Percentiles rank a stretch among this genome's conserved stretches.
phyloP scores from a whole-genome alignment of 2,113 vertebrate species.

The human region DNA sequence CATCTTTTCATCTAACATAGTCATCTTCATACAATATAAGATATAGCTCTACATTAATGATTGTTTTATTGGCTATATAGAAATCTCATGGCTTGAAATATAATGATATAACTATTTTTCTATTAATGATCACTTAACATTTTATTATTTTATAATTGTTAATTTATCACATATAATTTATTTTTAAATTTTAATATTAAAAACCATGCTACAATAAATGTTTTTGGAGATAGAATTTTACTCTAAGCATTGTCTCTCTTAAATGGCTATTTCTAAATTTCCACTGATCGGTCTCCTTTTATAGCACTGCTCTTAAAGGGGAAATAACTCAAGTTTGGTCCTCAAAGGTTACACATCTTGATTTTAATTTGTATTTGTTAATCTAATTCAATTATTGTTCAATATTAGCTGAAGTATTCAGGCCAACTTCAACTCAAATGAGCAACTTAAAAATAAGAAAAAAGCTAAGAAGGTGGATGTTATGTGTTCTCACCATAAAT shows the following conservation, averaged over 20 bases:
- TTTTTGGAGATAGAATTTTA: background rate
- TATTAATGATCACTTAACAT: background rate
- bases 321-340: background rate
- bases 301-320: background rate
- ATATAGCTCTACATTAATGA: background rate
- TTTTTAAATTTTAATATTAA: background rate
- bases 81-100: background rate
- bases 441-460: background rate
- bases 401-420: conserved; percentile 2
- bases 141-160: background rate
- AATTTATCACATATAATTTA: background rate
- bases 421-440: background rate
- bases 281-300: background rate
- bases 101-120: background rate
- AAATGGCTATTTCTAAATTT: background rate
- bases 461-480: background rate
- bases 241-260: background rate
- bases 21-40: background rate
- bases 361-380: conserved; percentile 42
- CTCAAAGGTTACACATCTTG: background rate
- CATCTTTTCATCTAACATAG: background rate
- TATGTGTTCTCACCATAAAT: background rate
- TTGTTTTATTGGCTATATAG: background rate
- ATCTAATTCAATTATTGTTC: conserved; percentile 31
- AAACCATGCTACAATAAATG: background rate